Base-by-base conservation (phyloP, 2,113 vertebrate genomes). In the Cyprinodon variegatus region DNA sequence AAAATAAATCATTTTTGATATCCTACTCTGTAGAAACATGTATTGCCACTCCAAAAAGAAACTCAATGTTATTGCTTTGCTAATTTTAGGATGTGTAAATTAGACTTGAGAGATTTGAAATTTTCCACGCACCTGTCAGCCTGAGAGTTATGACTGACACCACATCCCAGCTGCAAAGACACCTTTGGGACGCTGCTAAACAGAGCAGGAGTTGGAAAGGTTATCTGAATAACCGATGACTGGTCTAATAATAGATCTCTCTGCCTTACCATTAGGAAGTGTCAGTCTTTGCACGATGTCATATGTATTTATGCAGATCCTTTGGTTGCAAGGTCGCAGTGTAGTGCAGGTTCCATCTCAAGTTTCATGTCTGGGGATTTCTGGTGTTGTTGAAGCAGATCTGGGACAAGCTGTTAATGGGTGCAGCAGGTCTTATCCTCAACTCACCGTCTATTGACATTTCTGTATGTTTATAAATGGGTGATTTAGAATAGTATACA, bases 201-300 rank as follows among this genome's bases (percentile, higher is more conserved):
- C 61, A 67, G 59, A 76, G 46, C 69, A 74, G 53, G 13, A 81
- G 78, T 50, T 61, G 22, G 40, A 38, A 68, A 81, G 79, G 86
- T 83, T 81, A 80, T 81, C 59, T 77, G 37, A 82, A 81, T 74
- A 82, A 67, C 64, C 40, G 60, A 72, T 82, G 73, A 63, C 84
- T 70, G 15, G 41, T 62, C 81, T 86, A 83, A 89, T 82, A 73
- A 83, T 86, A 88, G 82, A 77, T 79, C 62, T 81, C 61, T 79
- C 71, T 41, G 14, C 76, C 64, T 74, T 4, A 8, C 77, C 76
- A 40, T 9, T 79, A 65, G 74, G 72, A 70, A 77, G 79, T 65
- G 68, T 48, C 62, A 13, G 38, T 57, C 70, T 65, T 41, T 39
- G n/a, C 64, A 61, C 66, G 72, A 37, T 37, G 66, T 78, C 63